A percentile compares a stretch with the other conserved stretches of the same genome.
These are phyloP conservation scores for Phyllotis vaccarum DNA, from an alignment of 2,797 vertebrate genomes.

Conservation along the genomic window DNA sequence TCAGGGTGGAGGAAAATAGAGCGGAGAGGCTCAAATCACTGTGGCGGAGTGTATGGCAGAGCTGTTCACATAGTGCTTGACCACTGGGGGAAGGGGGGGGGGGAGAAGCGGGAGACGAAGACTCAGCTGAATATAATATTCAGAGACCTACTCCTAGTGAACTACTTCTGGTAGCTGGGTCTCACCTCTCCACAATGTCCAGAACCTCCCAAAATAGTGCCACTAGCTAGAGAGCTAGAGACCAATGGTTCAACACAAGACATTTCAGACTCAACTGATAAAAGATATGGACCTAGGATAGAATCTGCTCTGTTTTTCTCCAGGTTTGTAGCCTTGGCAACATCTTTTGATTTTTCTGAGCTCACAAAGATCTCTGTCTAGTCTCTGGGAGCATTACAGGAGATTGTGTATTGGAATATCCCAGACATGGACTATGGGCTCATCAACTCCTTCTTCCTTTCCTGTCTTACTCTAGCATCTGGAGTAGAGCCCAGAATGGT, in stretches of 20 bases:
- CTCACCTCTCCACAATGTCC: background rate
- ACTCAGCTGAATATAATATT: background rate
- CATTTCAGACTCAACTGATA: background rate
- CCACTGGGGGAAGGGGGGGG: too few relatives aligned
- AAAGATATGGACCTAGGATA: background rate
- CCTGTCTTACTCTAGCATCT: slow-evolving; percentile 15
- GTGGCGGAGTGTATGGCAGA: background rate
- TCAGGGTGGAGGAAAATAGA: background rate
- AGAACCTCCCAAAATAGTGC: too few relatives aligned
- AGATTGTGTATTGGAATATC: background rate
- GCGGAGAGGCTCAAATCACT: background rate
- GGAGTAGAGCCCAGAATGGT: slow-evolving; percentile 54
- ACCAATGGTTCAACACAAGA: background rate
- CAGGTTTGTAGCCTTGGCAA: background rate
- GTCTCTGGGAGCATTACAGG: background rate
- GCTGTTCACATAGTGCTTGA: background rate
- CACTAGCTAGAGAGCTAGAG: background rate
- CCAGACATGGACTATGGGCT: background rate
- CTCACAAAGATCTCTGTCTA: too few relatives aligned
- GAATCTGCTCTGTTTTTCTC: background rate
- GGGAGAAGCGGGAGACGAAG: background rate
- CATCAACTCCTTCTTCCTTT: background rate
- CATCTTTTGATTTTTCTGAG: background rate
- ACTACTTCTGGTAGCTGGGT: background rate
- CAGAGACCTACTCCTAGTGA: background rate